Evolutionary conservation across 2,113 vertebrate species (phyloP).

Genomic region (Fregetta grallaria): DNA sequence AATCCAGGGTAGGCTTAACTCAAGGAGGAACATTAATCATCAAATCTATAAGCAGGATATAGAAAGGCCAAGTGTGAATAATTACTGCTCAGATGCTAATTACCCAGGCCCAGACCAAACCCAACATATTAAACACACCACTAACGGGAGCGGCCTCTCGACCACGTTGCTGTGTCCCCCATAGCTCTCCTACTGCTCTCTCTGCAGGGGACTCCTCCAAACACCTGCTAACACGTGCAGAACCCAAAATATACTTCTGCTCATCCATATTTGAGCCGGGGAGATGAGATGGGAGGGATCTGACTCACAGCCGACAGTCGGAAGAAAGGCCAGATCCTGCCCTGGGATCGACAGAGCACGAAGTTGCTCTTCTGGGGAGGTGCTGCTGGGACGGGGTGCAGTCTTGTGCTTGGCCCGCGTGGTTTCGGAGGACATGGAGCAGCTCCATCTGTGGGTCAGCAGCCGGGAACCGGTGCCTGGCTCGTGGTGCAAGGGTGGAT

Average conservation of each 20-base stretch:
- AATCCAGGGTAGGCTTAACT: neutral
- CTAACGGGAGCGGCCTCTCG: accelerated
- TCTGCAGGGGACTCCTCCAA: neutral
- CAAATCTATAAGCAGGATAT: neutral
- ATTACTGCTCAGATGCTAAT: constrained; percentile 37
- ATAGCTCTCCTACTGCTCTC: neutral
- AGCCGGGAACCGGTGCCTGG: neutral
- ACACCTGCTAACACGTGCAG: neutral
- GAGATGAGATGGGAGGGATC: neutral
- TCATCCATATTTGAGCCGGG: accelerated
- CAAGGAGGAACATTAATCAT: neutral
- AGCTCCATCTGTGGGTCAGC: neutral
- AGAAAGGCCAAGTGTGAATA: constrained; percentile 46
- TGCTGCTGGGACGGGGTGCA: neutral
- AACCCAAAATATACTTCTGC: neutral
- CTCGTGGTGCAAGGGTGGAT: neutral
- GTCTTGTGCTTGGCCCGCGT: neutral
- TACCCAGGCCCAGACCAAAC: constrained; percentile 5
- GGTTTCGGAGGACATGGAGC: neutral
- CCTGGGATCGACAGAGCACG: neutral
- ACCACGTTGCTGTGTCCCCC: neutral
- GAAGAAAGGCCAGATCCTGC: neutral
- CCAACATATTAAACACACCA: neutral
- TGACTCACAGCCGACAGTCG: neutral
- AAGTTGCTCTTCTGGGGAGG: neutral